phyloP scores from a whole-genome alignment of 2,797 vertebrate genomes.

The Ptychadena robeensis region DNA sequence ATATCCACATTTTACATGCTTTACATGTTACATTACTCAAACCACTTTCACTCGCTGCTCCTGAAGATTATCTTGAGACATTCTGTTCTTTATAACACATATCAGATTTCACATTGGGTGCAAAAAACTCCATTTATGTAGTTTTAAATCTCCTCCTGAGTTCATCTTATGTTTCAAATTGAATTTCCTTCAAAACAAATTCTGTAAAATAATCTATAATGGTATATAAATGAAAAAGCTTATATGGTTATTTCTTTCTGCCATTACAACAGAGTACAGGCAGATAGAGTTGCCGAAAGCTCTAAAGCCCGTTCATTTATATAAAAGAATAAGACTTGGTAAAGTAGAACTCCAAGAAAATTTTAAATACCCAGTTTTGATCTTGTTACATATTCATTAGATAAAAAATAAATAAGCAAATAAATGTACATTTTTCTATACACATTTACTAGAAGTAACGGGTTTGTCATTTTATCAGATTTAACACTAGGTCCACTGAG shows the following conservation, averaged over 20 bases:
- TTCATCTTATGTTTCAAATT: constrained; percentile 22
- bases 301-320: not conserved
- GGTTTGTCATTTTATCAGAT: too few species aligned
- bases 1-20: not conserved
- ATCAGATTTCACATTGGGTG: constrained; percentile 34
- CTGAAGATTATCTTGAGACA: not conserved
- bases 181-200: constrained; percentile 35
- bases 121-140: not conserved
- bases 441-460: too few species aligned
- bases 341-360: too few species aligned
- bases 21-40: not conserved
- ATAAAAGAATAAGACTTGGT: not conserved
- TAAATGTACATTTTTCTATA: too few species aligned
- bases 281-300: not conserved
- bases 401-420: too few species aligned
- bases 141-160: constrained; percentile 13
- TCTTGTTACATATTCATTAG: too few species aligned
- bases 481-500: too few species aligned
- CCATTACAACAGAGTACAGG: not conserved
- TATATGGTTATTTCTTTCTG: not conserved
- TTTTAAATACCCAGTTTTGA: too few species aligned
- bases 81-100: constrained; percentile 13
- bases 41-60: not conserved
- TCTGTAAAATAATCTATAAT: constrained; percentile 13
- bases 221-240: constrained; percentile 23